Evolutionary conservation across 2,113 vertebrate genomes (phyloP).

Genomic region (Percopsis transmontana): DNA sequence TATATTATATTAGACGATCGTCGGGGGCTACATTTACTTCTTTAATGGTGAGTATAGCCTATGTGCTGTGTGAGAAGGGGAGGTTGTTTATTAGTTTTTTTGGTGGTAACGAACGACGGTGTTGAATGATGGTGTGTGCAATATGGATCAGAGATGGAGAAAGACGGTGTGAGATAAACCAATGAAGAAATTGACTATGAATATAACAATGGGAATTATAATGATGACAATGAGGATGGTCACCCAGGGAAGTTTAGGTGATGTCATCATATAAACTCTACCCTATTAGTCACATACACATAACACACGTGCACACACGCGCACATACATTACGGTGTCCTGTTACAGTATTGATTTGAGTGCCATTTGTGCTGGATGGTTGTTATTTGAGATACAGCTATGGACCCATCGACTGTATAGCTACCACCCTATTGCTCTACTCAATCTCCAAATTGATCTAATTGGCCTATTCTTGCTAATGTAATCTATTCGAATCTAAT

Average conservation of each 20-base stretch:
- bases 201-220: neutral
- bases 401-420: constrained; percentile 22
- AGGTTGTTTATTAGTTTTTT: no score
- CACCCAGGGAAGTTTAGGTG: constrained; percentile 19
- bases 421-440: constrained; percentile 27
- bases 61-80: no score
- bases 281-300: constrained; percentile 33
- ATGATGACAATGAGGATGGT: neutral
- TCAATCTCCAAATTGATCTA: neutral
- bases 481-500: constrained; percentile 14
- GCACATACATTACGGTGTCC: constrained; percentile 64
- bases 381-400: constrained; percentile 64
- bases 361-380: constrained; percentile 58
- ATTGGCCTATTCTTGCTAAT: neutral
- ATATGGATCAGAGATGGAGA: no score
- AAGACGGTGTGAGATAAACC: no score
- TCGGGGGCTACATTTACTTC: no score
- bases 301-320: constrained; percentile 7
- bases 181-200: constrained; percentile 13
- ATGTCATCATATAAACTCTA: constrained; percentile 65
- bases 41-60: no score
- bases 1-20: neutral
- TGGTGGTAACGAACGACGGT: no score
- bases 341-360: constrained; percentile 68
- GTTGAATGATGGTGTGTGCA: no score